These are phyloP conservation scores for Rhopalosiphum maidis DNA, from an alignment of 1,140 invertebrate species.

Conservation along the genomic window DNA sequence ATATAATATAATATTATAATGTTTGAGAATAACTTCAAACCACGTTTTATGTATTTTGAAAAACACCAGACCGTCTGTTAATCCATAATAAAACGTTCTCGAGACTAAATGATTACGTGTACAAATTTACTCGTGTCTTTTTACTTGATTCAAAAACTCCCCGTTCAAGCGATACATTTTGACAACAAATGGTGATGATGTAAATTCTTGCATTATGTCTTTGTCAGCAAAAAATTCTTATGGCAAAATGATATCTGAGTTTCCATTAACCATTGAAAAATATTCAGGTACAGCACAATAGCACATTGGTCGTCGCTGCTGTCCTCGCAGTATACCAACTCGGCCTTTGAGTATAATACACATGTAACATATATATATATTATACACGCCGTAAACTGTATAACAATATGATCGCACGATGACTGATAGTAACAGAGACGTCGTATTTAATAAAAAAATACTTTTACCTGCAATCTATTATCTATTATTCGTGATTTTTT, in stretches of 20 bases:
- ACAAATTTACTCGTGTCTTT: background rate
- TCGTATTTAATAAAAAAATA: background rate
- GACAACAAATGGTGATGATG: too few relatives aligned
- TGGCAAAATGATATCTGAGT: background rate
- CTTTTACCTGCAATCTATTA: background rate
- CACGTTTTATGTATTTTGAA: background rate
- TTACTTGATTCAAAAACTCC: background rate
- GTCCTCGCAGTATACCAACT: background rate
- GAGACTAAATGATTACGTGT: background rate
- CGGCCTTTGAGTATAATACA: background rate
- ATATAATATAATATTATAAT: too few relatives aligned
- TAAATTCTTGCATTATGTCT: background rate
- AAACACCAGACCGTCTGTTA: background rate
- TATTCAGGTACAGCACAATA: background rate
- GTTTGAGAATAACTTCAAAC: background rate
- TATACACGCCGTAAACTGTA: background rate
- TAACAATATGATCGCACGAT: background rate
- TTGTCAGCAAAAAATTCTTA: background rate
- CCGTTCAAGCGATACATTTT: background rate
- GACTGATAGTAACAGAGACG: background rate
- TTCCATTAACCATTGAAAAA: constrained; percentile 15
- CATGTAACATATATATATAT: too few relatives aligned
- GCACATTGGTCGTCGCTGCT: background rate
- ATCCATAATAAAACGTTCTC: background rate
- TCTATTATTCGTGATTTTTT: background rate